Evolutionary conservation across 2,888 invertebrate species (phyloP), one percentile per base, ranked within the genome.

Genomic region (Chalcis sispes): DNA sequence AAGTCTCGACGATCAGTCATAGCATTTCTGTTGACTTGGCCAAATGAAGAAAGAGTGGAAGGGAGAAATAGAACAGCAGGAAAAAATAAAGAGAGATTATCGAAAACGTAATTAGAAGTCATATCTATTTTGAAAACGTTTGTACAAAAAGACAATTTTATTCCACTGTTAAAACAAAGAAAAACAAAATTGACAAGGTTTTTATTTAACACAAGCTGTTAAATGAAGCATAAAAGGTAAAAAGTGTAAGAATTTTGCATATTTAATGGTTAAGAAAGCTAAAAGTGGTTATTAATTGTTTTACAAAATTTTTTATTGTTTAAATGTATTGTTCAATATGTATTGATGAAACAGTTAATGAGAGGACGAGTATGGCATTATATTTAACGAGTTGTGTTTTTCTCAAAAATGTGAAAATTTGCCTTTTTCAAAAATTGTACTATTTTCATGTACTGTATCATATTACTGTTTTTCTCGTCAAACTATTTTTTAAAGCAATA

Each of bases 1-100:
- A 82, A 7, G 90, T 91, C 65, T 88, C 90, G 15, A 91, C 91
- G 50, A 91, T 91, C 77, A 91, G 91, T 84, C 91, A 89, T 75
- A 90, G 90, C 50, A 89, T 91, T 32, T 89, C 90, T 42, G 89
- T 89, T 52, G 89, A 90, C 74, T 81, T 89, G 75, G 85, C 88
- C 59, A 89, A 87, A 80, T 83, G 86, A 62, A 62, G 56, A 58
- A 46, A 48, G 36, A 50, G 86, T 79, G 18, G 13, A 36, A 70
- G 29, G 40, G 10, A 20, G 18, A 13, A 40, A 50, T 8, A 50
- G 18, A 10, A 32, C 1, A 42, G 27, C 0, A 42, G 27, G 52
- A 40, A 42, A 18, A 10, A 42, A 54, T 27, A 64, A 15, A 46
- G 3, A 56, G 25, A 64, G n/a, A 56, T 27, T 20, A 36, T 48